Conservation (phyloP, 2,797 vertebrate genomes). For the Menidia menidia region DNA sequence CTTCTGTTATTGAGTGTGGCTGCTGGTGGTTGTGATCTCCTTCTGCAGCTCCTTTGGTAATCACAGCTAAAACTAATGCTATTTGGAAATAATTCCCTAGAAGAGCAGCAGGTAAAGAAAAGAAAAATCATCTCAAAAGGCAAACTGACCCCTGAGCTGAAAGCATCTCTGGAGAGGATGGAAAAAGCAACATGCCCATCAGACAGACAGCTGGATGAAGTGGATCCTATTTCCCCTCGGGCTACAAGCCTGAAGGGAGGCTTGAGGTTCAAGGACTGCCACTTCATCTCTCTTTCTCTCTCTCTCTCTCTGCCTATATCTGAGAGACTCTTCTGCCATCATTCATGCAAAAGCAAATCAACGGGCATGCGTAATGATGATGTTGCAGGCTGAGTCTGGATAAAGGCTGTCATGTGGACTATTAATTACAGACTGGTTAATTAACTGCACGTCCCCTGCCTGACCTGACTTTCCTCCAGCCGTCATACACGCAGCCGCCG, state of each 20-base stretch:
- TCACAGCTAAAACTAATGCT: too few species aligned
- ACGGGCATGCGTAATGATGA: conserved; percentile 62
- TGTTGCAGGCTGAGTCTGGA: conserved; percentile 42
- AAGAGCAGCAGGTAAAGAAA: neutral
- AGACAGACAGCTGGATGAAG: conserved; percentile 48
- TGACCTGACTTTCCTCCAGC: conserved; percentile 27
- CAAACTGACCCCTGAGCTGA: conserved; percentile 26
- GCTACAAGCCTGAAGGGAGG: conserved; percentile 46
- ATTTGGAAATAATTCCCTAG: neutral
- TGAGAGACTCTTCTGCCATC: conserved; percentile 40
- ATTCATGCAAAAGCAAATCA: conserved; percentile 48
- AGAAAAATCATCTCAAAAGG: conserved; percentile 19
- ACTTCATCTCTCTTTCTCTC: conserved; percentile 47
- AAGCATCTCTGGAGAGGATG: conserved; percentile 19
- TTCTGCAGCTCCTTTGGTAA: too few species aligned
- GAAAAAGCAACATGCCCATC: conserved; percentile 30
- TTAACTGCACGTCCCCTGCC: conserved; percentile 45
- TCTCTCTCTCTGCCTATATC: conserved; percentile 20
- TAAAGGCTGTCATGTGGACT: conserved; percentile 47
- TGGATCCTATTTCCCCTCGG: conserved; percentile 45
- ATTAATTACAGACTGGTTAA: conserved; percentile 59
- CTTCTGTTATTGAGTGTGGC: conserved; percentile 7
- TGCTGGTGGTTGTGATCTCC: neutral
- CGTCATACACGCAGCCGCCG: neutral
- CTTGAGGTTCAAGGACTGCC: conserved; percentile 64